Evolutionary conservation across 2,797 vertebrate genomes (phyloP), one percentile per base, ranked within the genome.

Genomic region (Xenops minutus): DNA sequence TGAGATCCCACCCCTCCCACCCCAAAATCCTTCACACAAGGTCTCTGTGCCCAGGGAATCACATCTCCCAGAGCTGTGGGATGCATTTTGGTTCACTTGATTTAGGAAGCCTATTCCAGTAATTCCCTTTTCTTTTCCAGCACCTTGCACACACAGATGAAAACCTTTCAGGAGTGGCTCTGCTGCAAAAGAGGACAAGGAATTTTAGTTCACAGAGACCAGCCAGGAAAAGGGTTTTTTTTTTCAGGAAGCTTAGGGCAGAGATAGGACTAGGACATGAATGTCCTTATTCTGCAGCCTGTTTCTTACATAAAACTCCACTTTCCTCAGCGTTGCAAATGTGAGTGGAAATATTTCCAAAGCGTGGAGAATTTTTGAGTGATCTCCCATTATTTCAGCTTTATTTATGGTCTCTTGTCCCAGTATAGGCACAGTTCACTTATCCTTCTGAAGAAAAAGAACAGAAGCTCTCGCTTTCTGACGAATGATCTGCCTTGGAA

Each of bases 351-450:
- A 58, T 88, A 55, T 88, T 96, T 91, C 73, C 75, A 39, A 91
- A 89, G 82, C 54, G 41, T 95, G 92, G 76, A 96, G 73, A 96
- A 96, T 96, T 93, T 86, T 92, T 93, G 91, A 94, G 88, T 95
- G 94, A 95, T 96, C 83, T 90, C 67, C 73, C 89, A 91, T 96
- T 97, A 96, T 90, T 93, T 95, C 94, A 95, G 94, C 77, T 93
- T 95, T 62, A 6, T 92, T 86, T 95, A 74, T 93, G 71, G 85
- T 91, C 59, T 88, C 92, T 92, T 69, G 37, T 94, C 86, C 90
- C 79, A 68, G 0, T 75, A 89, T 14, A 89, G 64, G 68, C 80
- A 89, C 67, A 72, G 92, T 95, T 95, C 46, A 44, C n/a, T 88
- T 92, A 88, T 63, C 88, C 78, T 88, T 91, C 88, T 82, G 88